A percentile compares a stretch with the other conserved stretches of the same genome.
Conservation (phyloP, 1,140 invertebrate genomes). For the Trypoxylus dichotomus region DNA sequence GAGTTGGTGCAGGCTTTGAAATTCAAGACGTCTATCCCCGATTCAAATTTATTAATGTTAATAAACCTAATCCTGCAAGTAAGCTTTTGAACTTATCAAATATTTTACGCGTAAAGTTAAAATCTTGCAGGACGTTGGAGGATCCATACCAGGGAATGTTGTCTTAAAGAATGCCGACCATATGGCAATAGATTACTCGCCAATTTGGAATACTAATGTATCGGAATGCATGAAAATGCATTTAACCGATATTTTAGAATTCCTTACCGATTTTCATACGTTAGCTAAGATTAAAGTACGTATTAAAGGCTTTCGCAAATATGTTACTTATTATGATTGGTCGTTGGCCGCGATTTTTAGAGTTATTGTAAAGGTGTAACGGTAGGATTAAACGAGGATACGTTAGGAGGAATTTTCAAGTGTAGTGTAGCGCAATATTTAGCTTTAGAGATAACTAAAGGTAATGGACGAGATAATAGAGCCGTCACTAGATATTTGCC, state of each 20-base stretch:
- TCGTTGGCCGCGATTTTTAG: constrained; percentile 56
- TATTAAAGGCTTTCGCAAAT: neutral
- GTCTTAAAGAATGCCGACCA: constrained; percentile 47
- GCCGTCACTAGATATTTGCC: constrained; percentile 84
- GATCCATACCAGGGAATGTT: constrained; percentile 51
- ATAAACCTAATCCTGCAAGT: constrained; percentile 86
- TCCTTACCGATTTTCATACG: constrained; percentile 94
- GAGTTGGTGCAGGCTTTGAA: constrained; percentile 95
- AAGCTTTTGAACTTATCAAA: constrained; percentile 22
- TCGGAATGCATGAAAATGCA: constrained; percentile 92
- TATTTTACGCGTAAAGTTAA: too few species aligned
- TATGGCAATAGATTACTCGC: constrained; percentile 55
- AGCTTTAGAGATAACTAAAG: constrained; percentile 88
- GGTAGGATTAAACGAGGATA: constrained; percentile 90
- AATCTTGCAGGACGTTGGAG: constrained; percentile 69
- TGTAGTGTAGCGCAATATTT: constrained; percentile 94
- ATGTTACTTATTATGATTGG: neutral
- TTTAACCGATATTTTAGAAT: constrained; percentile 92
- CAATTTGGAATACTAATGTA: constrained; percentile 77
- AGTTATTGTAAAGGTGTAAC: constrained; percentile 78
- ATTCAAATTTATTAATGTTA: constrained; percentile 90
- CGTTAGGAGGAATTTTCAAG: constrained; percentile 91
- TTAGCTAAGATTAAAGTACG: constrained; percentile 93
- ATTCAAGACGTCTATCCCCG: constrained; percentile 91
- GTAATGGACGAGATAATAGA: constrained; percentile 82